These are phyloP conservation scores for Nymphalis io DNA, from an alignment of 1,140 invertebrate genomes.

Conservation along the genomic window DNA sequence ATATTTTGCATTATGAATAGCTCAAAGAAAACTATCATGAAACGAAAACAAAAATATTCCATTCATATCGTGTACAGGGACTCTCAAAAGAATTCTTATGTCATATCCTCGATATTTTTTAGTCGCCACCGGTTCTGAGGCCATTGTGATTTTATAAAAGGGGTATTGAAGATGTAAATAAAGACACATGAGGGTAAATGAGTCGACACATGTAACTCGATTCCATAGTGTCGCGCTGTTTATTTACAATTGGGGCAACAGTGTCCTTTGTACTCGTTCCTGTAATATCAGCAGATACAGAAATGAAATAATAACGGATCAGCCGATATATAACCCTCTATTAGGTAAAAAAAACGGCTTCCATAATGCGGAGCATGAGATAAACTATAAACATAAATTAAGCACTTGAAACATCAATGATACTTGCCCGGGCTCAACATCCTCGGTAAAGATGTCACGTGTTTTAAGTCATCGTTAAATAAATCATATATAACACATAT, in stretches of 20 bases:
- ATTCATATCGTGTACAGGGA: constrained; percentile 31
- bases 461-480: too few species aligned
- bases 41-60: constrained; percentile 26
- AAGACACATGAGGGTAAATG: constrained; percentile 39
- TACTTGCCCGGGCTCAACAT: too few species aligned
- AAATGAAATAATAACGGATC: not conserved
- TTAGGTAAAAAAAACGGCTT: too few species aligned
- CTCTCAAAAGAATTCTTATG: constrained; percentile 46
- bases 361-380: too few species aligned
- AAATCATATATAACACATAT: too few species aligned
- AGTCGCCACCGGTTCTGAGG: constrained; percentile 38
- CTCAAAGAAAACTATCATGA: constrained; percentile 32
- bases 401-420: too few species aligned
- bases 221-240: constrained; percentile 50
- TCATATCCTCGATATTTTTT: constrained; percentile 48
- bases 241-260: constrained; percentile 54
- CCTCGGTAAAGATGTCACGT: too few species aligned
- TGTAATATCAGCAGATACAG: not conserved
- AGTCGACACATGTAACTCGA: constrained; percentile 58
- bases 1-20: constrained; percentile 26
- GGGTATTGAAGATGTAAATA: constrained; percentile 36
- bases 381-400: too few species aligned
- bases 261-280: constrained; percentile 47
- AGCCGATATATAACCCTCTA: too few species aligned
- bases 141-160: constrained; percentile 41